Evolutionary conservation across 2,888 invertebrate genomes (phyloP).

Genomic region (Arge pagana): DNA sequence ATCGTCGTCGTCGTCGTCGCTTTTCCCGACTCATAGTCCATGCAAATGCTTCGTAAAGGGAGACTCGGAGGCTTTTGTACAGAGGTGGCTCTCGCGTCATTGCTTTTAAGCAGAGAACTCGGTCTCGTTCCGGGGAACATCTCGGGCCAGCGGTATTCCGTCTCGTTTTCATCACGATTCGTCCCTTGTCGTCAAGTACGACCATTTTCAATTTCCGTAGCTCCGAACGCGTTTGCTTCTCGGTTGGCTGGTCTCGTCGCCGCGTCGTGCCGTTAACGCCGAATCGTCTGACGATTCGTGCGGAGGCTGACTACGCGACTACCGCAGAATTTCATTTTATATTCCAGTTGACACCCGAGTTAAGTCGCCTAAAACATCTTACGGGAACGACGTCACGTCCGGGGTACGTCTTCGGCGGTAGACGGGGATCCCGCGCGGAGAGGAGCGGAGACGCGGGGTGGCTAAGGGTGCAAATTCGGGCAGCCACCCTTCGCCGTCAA

Average conservation of each 20-base stretch:
- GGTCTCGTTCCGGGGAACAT: too few species aligned
- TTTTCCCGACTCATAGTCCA: too few species aligned
- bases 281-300: slow-evolving; percentile 16
- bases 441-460: background rate
- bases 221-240: slow-evolving; percentile 13
- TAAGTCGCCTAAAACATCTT: slow-evolving; percentile 38
- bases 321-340: slow-evolving; percentile 15
- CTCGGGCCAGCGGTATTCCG: too few species aligned
- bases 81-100: too few species aligned
- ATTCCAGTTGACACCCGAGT: slow-evolving; percentile 27
- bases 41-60: too few species aligned
- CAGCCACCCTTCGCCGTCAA: slow-evolving; percentile 36
- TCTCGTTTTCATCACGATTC: slow-evolving; percentile 14
- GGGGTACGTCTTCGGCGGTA: slow-evolving; percentile 43
- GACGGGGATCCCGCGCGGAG: slow-evolving; percentile 37
- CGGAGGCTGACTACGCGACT: slow-evolving; percentile 7
- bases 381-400: slow-evolving; percentile 49
- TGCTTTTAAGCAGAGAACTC: too few species aligned
- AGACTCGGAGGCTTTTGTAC: too few species aligned
- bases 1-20: too few species aligned
- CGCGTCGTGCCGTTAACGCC: slow-evolving; percentile 8
- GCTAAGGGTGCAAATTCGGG: slow-evolving; percentile 1
- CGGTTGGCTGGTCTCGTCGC: too few species aligned
- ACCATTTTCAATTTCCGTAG: slow-evolving; percentile 20
- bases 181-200: slow-evolving; percentile 16